A percentile compares a stretch with the other conserved stretches of the same genome.
phyloP scores from a whole-genome alignment of 2,888 invertebrate species.

The Protonemura montana region DNA sequence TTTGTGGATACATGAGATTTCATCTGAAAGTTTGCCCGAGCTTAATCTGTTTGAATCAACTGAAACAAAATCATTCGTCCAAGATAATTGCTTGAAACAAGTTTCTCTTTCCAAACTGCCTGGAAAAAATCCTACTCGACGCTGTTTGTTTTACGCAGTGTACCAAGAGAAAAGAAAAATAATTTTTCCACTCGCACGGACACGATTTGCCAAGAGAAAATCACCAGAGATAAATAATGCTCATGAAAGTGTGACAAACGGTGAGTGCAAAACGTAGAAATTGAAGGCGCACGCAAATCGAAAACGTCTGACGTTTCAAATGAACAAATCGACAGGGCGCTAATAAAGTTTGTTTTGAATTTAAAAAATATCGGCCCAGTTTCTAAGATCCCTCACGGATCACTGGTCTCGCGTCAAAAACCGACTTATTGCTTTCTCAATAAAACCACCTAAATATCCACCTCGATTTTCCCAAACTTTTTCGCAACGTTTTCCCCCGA shows the following conservation, averaged over 20 bases:
- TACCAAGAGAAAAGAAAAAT: not conserved
- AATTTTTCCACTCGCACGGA: not conserved
- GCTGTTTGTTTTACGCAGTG: not conserved
- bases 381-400: not conserved
- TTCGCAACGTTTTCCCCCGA: not conserved
- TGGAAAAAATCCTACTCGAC: not conserved
- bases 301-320: not conserved
- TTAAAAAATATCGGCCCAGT: not conserved
- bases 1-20: too few relatives aligned
- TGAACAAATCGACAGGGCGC: not conserved
- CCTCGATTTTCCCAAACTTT: not conserved
- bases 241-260: not conserved
- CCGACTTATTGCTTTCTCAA: not conserved
- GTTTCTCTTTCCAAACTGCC: not conserved
- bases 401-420: not conserved
- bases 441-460: too few relatives aligned
- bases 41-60: too few relatives aligned
- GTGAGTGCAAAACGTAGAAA: not conserved
- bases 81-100: not conserved
- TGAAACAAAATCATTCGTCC: too few relatives aligned
- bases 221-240: not conserved
- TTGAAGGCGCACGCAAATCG: not conserved
- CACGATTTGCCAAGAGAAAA: not conserved
- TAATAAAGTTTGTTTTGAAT: not conserved
- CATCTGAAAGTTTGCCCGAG: too few relatives aligned